Evolutionary conservation across 2,797 vertebrate genomes (phyloP).

Genomic region (Heliangelus exortis): DNA sequence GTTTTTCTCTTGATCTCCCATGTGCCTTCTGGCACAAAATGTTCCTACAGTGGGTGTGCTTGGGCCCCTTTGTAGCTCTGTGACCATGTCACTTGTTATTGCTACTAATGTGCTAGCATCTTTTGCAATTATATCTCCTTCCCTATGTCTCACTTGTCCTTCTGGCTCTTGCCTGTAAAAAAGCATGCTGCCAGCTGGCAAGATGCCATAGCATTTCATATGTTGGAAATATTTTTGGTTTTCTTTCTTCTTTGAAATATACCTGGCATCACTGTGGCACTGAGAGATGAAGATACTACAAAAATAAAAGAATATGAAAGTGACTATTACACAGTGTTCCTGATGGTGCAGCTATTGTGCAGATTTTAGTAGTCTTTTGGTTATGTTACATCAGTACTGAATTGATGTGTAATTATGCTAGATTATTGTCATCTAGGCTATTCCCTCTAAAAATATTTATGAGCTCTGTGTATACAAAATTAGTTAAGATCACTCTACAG

Average conservation of each 20-base stretch:
- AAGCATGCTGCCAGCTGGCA: background rate
- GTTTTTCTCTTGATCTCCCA: background rate
- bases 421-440: background rate
- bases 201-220: background rate
- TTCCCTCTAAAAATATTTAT: background rate
- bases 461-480: background rate
- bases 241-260: background rate
- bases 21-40: background rate
- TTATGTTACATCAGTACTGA: background rate
- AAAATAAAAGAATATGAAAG: no score
- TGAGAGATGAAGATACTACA: background rate
- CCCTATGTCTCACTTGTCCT: background rate
- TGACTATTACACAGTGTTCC: background rate
- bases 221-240: background rate
- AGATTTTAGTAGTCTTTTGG: background rate
- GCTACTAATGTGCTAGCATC: background rate
- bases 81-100: background rate
- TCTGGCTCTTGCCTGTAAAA: background rate
- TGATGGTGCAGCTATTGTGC: background rate
- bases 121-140: background rate
- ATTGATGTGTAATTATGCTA: background rate
- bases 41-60: background rate
- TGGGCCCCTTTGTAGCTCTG: background rate
- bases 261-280: background rate
- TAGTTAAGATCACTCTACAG: background rate